Base-by-base conservation (phyloP, 2,113 vertebrate species). In the Machaerirhynchus nigripectus region DNA sequence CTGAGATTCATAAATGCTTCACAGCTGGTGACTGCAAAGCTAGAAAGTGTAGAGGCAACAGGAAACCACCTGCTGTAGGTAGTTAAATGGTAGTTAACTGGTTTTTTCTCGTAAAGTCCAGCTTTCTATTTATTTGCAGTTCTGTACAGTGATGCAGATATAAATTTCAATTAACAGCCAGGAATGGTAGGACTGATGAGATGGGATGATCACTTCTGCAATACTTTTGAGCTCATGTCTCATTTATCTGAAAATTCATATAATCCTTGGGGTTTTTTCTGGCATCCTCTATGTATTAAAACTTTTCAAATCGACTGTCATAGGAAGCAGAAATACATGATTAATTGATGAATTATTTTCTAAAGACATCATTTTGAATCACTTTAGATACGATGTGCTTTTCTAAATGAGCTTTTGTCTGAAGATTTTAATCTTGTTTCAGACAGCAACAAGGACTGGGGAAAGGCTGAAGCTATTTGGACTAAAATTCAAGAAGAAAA, bases 401-500 rank as follows among this genome's bases (percentile, higher is more conserved):
- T 44, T 70, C 9, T 50, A 49, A 73, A 49, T 64, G 7, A 59
- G 28, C 59, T 44, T 90, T 75, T 77, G 24, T 71, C 20, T 79
- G 42, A 92, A 84, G 22, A 33, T 47, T 24, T 84, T 12, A 50
- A 74, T 87, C 39, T 65, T 90, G 77, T 97, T 97, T 79, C 96
- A 99, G 99, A 98, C 68, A 75, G 96, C 37, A 98, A 87, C 6
- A 94, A 97, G 44, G 95, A 99, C 95, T 99, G 98, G 98, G 19
- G 87, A 91, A 99, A 97, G 91, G 99, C 99, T 49, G 98, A 99
- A 49, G 94, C 97, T 20, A 40, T 96, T 64, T 99, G 99, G 99
- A 99, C 97, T 61, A 99, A 99, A 98, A 99, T 99, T 97, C 99
- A 99, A 95, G 99, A 99, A 94, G 99, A 99, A 97, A 99, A 99